Evolutionary conservation across 2,888 invertebrate species (phyloP).

Genomic region (Drosophila neutralis): DNA sequence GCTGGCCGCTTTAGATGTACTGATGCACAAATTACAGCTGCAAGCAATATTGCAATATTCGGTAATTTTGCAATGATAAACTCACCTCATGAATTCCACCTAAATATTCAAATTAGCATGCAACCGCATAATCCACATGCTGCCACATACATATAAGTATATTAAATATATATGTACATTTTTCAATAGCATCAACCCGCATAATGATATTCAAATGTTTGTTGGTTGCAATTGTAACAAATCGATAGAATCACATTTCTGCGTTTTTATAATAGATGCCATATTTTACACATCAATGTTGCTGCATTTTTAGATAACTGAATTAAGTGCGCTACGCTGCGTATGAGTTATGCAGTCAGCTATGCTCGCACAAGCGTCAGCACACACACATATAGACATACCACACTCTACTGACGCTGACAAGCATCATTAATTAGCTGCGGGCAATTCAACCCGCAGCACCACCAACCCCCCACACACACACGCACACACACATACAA

Average conservation of each 20-base stretch:
- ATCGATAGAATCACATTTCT: conserved; percentile 12
- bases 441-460: conserved; percentile 25
- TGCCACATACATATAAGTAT: not conserved
- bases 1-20: not conserved
- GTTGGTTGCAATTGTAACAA: conserved; percentile 3
- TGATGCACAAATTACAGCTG: not conserved
- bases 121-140: conserved; percentile 13
- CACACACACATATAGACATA: not conserved
- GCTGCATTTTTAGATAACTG: conserved; percentile 43
- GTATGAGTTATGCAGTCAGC: conserved; percentile 68
- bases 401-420: conserved; percentile 35
- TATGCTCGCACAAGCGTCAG: not conserved
- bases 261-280: conserved; percentile 22
- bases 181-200: conserved; percentile 10
- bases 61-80: not conserved
- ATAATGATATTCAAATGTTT: conserved; percentile 43
- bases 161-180: not conserved
- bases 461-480: not conserved
- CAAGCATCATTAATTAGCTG: conserved; percentile 73
- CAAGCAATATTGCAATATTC: not conserved
- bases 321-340: conserved; percentile 65
- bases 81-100: not conserved
- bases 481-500: not conserved
- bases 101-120: not conserved
- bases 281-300: conserved; percentile 45